phyloP scores from a whole-genome alignment of 2,888 invertebrate genomes.

The Plebejus anna region DNA sequence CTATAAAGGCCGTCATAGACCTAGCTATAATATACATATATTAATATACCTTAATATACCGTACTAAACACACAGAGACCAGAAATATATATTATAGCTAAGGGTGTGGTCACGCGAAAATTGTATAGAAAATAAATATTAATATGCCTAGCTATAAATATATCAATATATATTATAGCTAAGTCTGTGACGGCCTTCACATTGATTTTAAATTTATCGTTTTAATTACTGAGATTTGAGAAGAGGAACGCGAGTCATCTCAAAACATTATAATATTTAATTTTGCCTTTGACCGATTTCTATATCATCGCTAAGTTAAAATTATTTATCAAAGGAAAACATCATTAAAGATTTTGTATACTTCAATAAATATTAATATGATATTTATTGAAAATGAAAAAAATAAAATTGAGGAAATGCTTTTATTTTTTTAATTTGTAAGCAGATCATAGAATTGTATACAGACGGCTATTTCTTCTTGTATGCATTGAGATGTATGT shows the following conservation, averaged over 20 bases:
- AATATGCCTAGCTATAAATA: no score
- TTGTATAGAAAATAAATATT: no score
- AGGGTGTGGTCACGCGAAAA: no score
- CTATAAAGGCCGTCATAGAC: no score
- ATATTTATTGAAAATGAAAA: not conserved
- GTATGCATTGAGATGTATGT: no score
- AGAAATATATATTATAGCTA: no score
- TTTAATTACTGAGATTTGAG: not conserved
- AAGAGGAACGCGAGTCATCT: not conserved
- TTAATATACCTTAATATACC: no score
- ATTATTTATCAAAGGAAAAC: not conserved
- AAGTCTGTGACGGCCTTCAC: not conserved
- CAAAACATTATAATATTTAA: not conserved
- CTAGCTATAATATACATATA: no score
- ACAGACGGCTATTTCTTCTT: no score
- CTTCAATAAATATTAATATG: not conserved
- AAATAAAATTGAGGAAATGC: not conserved
- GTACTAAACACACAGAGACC: no score
- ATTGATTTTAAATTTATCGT: not conserved
- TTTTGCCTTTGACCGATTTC: not conserved
- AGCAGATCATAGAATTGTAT: not conserved
- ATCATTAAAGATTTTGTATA: not conserved
- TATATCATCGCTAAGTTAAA: not conserved
- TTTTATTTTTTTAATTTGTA: not conserved
- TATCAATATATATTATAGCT: no score